Evolutionary conservation across 2,113 vertebrate genomes (phyloP).

Genomic region (Gavialis gangeticus): DNA sequence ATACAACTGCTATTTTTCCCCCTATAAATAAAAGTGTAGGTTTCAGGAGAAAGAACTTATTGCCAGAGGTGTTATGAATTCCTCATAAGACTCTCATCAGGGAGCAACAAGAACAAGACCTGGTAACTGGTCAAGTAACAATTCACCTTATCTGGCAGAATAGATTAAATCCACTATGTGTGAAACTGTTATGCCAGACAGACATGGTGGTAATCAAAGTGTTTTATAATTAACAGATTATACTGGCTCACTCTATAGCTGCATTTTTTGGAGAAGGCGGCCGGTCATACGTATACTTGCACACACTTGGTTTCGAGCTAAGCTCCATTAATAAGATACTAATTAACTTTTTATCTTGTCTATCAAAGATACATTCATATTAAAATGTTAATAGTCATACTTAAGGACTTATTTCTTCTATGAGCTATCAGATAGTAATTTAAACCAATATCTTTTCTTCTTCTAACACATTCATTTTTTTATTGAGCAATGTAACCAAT

Average conservation of each 20-base stretch:
- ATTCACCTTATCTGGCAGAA: conserved; percentile 46
- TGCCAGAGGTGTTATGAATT: conserved; percentile 32
- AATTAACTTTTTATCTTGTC: not conserved
- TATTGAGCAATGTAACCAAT: not conserved
- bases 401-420: not conserved
- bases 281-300: not conserved
- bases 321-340: not conserved
- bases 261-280: not conserved
- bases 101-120: conserved; percentile 25
- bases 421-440: not conserved
- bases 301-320: not conserved
- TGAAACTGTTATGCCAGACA: conserved; percentile 29
- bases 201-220: conserved; percentile 16
- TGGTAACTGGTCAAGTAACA: conserved; percentile 38
- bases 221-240: conserved; percentile 35
- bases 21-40: conserved; percentile 50
- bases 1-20: conserved; percentile 39
- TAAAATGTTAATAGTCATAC: not conserved
- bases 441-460: not conserved
- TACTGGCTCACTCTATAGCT: not conserved
- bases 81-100: conserved; percentile 8
- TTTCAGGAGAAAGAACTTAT: conserved; percentile 37
- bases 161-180: conserved; percentile 35
- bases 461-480: not conserved
- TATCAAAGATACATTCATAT: not conserved